Evolutionary conservation across 2,797 vertebrate species (phyloP), one percentile per base, ranked within the genome.

Genomic region (Lutjanus campechanus): DNA sequence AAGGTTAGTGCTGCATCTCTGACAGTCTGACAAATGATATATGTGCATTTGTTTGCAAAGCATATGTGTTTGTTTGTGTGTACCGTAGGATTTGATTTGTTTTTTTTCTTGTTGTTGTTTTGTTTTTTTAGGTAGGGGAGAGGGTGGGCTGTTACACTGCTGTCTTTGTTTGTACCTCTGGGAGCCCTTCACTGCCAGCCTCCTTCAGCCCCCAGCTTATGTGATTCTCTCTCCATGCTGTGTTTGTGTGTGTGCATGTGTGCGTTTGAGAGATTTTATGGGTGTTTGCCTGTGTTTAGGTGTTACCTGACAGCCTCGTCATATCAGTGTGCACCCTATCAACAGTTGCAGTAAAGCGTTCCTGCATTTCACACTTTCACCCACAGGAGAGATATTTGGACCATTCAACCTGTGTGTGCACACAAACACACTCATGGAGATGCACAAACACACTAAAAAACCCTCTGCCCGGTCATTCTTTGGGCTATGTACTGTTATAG

Each of bases 1-100:
- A 86, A 86, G 74, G 73, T 81, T 77, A 70, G 55, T 55, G 69
- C 76, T 7, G 25, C 69, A 63, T 73, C 58, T 17, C 69, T 76
- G 65, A 73, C 55, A 78, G 47, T 65, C 68, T 83, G 84, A 81
- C 73, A 82, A 86, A 76, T 87, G 75, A 86, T 82, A 51, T 76
- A 65, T 79, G 83, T 63, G 69, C 72, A 74, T 83, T 85, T 85
- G 80, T 85, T 71, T 82, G 64, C 54, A 25, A 69, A 73, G 29
- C 81, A 87, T 79, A 79, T 87, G 82, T 86, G 77, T 88, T 81
- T 90, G 86, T 88, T 79, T 87, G 69, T 77, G 73, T 74, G 66
- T 82, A 49, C 43, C 56, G 62, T 40, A 71, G 73, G 67, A 79
- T 87, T 82, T 8, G 7, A 12, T 12, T 44, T 47, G 65, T 79